Percentiles rank a stretch among this genome's conserved stretches.
Conservation (phyloP, 2,113 vertebrate genomes). For the Drymodes brunneopygia region DNA sequence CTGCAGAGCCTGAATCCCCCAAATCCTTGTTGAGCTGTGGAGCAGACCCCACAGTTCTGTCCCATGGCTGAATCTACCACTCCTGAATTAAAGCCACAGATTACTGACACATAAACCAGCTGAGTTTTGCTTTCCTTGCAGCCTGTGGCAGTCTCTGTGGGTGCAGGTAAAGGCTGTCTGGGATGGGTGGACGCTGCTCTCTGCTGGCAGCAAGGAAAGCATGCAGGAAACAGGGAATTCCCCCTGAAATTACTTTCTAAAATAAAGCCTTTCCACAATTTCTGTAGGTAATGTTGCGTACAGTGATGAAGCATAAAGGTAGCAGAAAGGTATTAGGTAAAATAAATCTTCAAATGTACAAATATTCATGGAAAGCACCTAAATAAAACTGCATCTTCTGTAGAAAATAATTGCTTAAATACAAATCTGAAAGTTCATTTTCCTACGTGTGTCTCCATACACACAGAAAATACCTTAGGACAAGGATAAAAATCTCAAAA, state of each 20-base stretch:
- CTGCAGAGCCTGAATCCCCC: not conserved
- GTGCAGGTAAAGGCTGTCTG: not conserved
- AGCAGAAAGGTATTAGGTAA: not conserved
- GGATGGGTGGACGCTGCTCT: conserved; percentile 55
- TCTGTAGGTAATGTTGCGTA: not conserved
- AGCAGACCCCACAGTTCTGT: not conserved
- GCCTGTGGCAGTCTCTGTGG: not conserved
- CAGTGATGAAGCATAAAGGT: not conserved
- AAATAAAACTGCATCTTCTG: not conserved
- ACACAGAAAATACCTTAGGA: not conserved
- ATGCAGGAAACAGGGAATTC: not conserved
- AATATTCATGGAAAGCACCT: not conserved
- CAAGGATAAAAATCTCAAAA: not conserved
- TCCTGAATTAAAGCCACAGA: not conserved
- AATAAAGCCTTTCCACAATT: not conserved
- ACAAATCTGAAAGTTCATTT: not conserved
- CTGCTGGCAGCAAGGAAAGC: conserved; percentile 43
- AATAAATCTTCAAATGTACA: not conserved
- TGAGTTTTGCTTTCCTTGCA: not conserved
- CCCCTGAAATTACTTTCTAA: not conserved
- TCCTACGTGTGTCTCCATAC: not conserved
- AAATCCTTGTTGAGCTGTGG: not conserved
- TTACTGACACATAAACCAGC: not conserved
- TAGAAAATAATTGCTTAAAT: not conserved
- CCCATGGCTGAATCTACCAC: not conserved